Evolutionary conservation across 1,140 invertebrate species (phyloP), one percentile per base, ranked within the genome.

Genomic region (Lordiphosa stackelbergi): DNA sequence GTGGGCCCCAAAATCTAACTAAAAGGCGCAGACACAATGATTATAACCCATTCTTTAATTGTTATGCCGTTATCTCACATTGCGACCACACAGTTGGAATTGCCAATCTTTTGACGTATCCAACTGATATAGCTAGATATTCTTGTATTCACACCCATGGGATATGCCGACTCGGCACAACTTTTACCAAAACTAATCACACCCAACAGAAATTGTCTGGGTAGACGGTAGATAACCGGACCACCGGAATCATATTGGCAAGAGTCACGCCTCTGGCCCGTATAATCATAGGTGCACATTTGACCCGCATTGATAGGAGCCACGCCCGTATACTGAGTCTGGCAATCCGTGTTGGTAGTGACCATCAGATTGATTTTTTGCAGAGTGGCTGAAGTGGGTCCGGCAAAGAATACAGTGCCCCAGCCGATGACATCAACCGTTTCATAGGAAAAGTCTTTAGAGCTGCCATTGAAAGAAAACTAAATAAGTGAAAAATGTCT

Each of bases 81-180:
- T n/a, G 45, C 9, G 4, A 84, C 72, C 3, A 24, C 53, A 58
- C 85, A 86, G 1, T 70, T 74, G 3, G 72, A 53, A 22, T 74
- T 59, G 0, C 61, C 69, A 6, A 68, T 86, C 2, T 72, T 68
- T 10, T 62, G 41, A 0, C 57, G 62, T 35, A 95, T 93, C 93
- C 93, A 95, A 53, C 89, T 87, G 3, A 93, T 41, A 71, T 91
- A 94, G 8, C 89, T 86, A 0, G 91, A 90, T 0, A 94, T 90
- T 24, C 93, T 88, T 0, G 93, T 93, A 66, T 94, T 94, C 1
- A 94, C 88, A 0, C 91, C 92, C 5, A 92, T 91, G 1, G 79
- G 45, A 45, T 86, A 79, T 2, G 85, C 57, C 11, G 85, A 51
- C 11, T 19, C 37, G 0, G 89, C 92, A 72, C 92, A 93, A 8